phyloP scores from a whole-genome alignment of 2,888 invertebrate genomes.

The Folsomia candida region DNA sequence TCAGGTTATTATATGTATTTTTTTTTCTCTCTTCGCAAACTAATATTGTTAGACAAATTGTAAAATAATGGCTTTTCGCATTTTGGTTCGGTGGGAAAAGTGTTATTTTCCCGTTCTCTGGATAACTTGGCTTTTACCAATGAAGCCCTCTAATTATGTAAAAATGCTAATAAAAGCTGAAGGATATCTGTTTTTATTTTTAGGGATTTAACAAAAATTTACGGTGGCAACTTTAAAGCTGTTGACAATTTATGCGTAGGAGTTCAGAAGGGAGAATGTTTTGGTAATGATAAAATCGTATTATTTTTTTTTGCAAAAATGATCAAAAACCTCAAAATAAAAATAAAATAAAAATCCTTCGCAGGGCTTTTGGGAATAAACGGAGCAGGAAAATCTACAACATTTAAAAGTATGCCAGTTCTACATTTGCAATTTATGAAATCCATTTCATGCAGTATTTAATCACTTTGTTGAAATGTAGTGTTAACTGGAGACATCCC shows the following conservation, averaged over 20 bases:
- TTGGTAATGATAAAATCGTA: constrained; percentile 69
- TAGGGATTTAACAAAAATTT: constrained; percentile 68
- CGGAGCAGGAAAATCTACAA: constrained; percentile 76
- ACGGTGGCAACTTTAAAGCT: constrained; percentile 69
- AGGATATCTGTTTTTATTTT: too few species aligned
- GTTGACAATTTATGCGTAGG: constrained; percentile 74
- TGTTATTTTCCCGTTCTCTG: too few species aligned
- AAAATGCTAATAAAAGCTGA: too few species aligned
- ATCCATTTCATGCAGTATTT: too few species aligned
- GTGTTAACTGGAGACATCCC: constrained; percentile 81
- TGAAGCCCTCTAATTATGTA: too few species aligned
- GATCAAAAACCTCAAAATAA: background rate
- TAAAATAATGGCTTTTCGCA: too few species aligned
- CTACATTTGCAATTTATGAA: too few species aligned
- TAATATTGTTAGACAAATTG: background rate
- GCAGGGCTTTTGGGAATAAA: constrained; percentile 67
- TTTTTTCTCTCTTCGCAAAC: background rate
- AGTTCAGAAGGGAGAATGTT: constrained; percentile 72
- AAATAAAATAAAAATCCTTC: too few species aligned
- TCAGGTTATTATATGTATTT: constrained; percentile 47
- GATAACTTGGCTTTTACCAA: too few species aligned
- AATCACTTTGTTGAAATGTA: too few species aligned
- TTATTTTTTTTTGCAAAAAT: background rate
- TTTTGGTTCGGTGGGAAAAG: too few species aligned
- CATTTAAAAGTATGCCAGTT: constrained; percentile 70